phyloP scores from a whole-genome alignment of 1,140 invertebrate genomes.

The Epicauta chinensis region DNA sequence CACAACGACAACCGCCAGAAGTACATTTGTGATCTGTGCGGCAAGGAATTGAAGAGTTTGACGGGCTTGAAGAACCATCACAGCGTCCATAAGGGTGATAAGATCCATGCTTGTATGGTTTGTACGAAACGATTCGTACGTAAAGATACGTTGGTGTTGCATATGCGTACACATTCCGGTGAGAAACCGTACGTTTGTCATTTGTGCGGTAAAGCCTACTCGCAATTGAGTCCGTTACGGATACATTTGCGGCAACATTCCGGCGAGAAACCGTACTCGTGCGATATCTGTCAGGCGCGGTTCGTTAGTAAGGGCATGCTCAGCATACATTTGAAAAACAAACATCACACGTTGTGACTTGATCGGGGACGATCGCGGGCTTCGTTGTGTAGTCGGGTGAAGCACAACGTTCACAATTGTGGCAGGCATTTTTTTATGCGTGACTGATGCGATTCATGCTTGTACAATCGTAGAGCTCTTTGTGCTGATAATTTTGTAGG shows the following conservation, averaged over 20 bases:
- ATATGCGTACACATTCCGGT: constrained; percentile 55
- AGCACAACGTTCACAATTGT: background rate
- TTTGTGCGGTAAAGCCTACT: constrained; percentile 57
- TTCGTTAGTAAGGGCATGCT: constrained; percentile 54
- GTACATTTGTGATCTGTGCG: constrained; percentile 32
- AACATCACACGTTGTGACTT: constrained; percentile 14
- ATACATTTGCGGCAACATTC: constrained; percentile 49
- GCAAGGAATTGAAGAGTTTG: constrained; percentile 31
- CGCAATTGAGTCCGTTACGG: constrained; percentile 29
- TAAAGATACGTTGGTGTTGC: constrained; percentile 51
- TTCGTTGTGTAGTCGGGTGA: too few relatives aligned
- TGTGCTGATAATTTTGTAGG: too few relatives aligned
- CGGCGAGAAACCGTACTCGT: constrained; percentile 41
- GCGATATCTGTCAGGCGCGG: constrained; percentile 43
- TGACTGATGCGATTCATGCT: too few relatives aligned
- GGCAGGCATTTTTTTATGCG: too few relatives aligned
- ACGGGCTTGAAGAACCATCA: constrained; percentile 31
- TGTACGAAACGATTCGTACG: constrained; percentile 54
- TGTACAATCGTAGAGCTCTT: too few relatives aligned
- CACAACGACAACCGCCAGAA: constrained; percentile 23
- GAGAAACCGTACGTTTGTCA: constrained; percentile 67
- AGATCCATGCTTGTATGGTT: constrained; percentile 43
- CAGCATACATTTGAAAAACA: constrained; percentile 50
- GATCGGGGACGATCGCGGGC: too few relatives aligned
- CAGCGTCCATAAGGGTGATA: constrained; percentile 15